Percentiles rank a stretch among this genome's conserved stretches.
These are phyloP conservation scores for Bryconaethiops microstoma DNA, from an alignment of 2,797 vertebrate species.

Conservation along the genomic window DNA sequence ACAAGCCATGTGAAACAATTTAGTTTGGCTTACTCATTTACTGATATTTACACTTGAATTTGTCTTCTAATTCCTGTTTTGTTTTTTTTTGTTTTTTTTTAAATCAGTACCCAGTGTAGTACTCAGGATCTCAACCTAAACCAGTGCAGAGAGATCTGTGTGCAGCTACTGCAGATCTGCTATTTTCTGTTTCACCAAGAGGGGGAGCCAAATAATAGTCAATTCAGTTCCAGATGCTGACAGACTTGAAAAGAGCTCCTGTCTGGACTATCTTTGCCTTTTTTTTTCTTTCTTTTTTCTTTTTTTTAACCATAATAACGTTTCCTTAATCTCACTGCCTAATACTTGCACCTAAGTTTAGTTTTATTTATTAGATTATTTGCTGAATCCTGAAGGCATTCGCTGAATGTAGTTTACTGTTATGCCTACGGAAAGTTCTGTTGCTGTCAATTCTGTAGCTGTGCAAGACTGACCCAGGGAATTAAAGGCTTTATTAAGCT, in stretches of 20 bases:
- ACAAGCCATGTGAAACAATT: not conserved
- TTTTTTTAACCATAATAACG: not conserved
- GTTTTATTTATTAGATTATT: conserved; percentile 17
- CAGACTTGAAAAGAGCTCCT: not conserved
- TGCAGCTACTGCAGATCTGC: not conserved
- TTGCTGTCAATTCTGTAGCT: not conserved
- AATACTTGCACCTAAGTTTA: not conserved
- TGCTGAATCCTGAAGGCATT: not conserved
- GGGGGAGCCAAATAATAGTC: conserved; percentile 3
- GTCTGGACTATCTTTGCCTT: not conserved
- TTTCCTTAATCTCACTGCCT: conserved; percentile 5
- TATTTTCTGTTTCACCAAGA: not conserved
- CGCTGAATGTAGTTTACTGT: conserved; percentile 3
- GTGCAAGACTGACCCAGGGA: conserved; percentile 10
- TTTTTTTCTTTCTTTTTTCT: too few relatives aligned
- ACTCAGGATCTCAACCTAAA: too few relatives aligned
- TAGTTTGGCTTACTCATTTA: not conserved
- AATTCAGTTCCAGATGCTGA: not conserved
- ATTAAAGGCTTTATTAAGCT: conserved; percentile 1
- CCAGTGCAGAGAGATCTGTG: not conserved
- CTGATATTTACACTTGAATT: not conserved
- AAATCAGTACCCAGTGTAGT: too few relatives aligned
- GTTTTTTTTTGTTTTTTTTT: not conserved
- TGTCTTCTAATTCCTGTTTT: not conserved
- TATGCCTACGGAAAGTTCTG: not conserved